phyloP scores from a whole-genome alignment of 2,797 vertebrate species.

The Semotilus atromaculatus region DNA sequence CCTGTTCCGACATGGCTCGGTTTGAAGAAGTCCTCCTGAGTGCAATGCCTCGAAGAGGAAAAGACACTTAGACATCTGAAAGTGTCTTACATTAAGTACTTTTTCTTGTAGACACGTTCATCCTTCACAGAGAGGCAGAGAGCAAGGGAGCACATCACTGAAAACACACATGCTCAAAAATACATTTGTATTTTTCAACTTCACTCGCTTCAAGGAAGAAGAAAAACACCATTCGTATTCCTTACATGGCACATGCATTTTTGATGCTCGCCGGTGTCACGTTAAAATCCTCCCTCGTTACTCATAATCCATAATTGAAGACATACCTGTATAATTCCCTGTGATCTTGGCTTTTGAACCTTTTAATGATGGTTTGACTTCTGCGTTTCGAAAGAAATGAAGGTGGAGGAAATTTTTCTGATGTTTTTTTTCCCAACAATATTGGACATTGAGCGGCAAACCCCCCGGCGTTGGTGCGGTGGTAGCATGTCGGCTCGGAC shows the following conservation, averaged over 20 bases:
- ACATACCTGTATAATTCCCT: constrained; percentile 54
- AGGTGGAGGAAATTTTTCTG: background rate
- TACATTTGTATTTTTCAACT: constrained; percentile 42
- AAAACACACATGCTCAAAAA: constrained; percentile 39
- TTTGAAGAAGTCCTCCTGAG: constrained; percentile 23
- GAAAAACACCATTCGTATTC: constrained; percentile 47
- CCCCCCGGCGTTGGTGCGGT: background rate
- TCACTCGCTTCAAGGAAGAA: constrained; percentile 40
- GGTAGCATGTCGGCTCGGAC: background rate
- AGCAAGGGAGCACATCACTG: background rate
- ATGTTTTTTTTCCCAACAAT: constrained; percentile 10
- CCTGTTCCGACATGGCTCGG: background rate
- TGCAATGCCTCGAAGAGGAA: constrained; percentile 33
- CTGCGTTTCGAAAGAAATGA: constrained; percentile 34
- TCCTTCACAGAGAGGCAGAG: constrained; percentile 9
- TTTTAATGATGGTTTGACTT: constrained; percentile 32
- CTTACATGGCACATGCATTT: constrained; percentile 60
- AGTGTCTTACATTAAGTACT: constrained; percentile 24
- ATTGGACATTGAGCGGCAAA: background rate
- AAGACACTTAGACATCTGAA: constrained; percentile 17
- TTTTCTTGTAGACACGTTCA: constrained; percentile 30
- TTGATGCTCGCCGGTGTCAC: constrained; percentile 57
- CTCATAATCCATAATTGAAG: constrained; percentile 65
- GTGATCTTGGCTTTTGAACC: constrained; percentile 35
- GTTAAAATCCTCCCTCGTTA: constrained; percentile 61